Base-by-base conservation (phyloP, 2,888 invertebrate species). In the Criorhina ranunculi region DNA sequence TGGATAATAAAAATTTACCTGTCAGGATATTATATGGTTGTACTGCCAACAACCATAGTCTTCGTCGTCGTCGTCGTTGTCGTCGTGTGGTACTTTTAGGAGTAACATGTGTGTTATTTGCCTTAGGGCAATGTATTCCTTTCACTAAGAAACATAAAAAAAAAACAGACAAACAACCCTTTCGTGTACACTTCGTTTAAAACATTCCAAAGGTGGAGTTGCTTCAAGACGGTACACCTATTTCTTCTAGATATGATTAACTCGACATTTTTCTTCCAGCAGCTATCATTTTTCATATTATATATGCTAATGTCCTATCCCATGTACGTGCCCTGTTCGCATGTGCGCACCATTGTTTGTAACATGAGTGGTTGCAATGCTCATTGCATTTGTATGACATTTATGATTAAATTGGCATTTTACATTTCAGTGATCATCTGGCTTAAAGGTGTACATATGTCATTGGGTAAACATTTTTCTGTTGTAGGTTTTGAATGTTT, bases 241-340 rank as follows among this genome's bases (percentile, higher is more conserved):
- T 49, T 70, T 60, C 70, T 66, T 35, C 51, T 44, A 59, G 46
- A 67, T 66, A 77, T 76, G 64, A 81, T 82, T 82, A 82, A 70
- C 76, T 70, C 64, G 51, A 33, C 62, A 44, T 64, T 70, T 64
- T 76, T 64, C 57, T 59, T 76, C 59, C 49, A 59, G 53, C 70
- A 64, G 81, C 70, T 82, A 76, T 76, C 81, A 76, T 59, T 76
- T 82, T 82, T 76, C 81, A 76, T 76, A 62, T 24, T 17, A 66
- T n/a, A n/a, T 55, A 57, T 44, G 55, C 44, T 57, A 51, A 51
- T 42, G 55, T 57, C 11, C 33, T 42, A 57, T 35, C 15, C 35
- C 35, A 44, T 37, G 17, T n/a, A 59, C 37, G 66, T 60, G 49
- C n/a, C 33, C 37, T 8, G 66, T 67, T 59, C 24, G 59, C 8